These are phyloP conservation scores for Ornithorhynchus anatinus DNA, from an alignment of 2,113 vertebrate species.

Conservation along the genomic window DNA sequence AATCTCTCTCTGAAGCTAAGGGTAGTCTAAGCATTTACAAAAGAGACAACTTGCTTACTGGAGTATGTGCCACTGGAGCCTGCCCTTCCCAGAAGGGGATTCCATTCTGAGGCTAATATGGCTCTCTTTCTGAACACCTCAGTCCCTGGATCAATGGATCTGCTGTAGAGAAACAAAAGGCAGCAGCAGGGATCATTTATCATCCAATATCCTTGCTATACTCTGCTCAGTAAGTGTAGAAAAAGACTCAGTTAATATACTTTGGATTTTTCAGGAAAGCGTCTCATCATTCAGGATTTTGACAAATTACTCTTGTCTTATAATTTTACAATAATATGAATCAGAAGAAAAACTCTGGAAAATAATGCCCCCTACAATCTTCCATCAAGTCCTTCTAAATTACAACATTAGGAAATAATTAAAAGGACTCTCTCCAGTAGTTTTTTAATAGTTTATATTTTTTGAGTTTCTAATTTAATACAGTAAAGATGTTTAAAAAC, in stretches of 20 bases:
- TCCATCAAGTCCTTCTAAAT: neutral
- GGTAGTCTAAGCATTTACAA: too few species aligned
- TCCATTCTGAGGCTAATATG: too few species aligned
- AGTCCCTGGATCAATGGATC: too few species aligned
- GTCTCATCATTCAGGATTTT: neutral
- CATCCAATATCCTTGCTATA: too few species aligned
- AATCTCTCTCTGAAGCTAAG: too few species aligned
- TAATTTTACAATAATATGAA: neutral
- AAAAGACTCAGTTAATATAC: neutral
- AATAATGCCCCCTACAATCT: too few species aligned
- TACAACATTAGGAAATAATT: neutral
- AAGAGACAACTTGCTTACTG: too few species aligned
- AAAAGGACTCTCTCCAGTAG: neutral
- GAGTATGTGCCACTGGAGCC: too few species aligned
- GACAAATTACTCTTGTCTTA: neutral
- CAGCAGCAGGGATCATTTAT: too few species aligned
- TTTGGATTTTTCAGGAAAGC: neutral
- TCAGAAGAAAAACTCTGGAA: neutral
- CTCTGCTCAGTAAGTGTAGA: neutral
- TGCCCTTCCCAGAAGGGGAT: too few species aligned
- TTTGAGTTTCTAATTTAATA: neutral
- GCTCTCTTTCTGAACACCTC: too few species aligned
- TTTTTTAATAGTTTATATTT: neutral
- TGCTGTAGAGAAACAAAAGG: too few species aligned
- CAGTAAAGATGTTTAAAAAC: rapidly evolving